Evolutionary conservation across 2,888 invertebrate species (phyloP).

Genomic region (Archaeoteleia sp.): DNA sequence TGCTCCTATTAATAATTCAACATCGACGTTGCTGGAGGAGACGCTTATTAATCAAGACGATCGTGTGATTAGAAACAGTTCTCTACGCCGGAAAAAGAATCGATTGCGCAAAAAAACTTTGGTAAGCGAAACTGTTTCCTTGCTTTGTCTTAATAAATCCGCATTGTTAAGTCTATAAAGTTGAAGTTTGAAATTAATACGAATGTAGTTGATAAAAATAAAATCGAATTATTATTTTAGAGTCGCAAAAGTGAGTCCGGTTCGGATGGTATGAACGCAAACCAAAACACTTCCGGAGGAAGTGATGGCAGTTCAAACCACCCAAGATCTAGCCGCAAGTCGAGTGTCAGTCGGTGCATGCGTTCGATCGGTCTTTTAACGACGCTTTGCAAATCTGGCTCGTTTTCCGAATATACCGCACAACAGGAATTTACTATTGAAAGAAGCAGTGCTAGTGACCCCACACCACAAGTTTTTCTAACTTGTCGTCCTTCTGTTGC

Average conservation of each 20-base stretch:
- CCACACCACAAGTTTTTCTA: constrained; percentile 77
- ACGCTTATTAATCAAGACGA: constrained; percentile 69
- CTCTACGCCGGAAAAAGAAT: constrained; percentile 74
- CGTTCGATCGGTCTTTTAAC: constrained; percentile 65
- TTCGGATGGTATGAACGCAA: constrained; percentile 75
- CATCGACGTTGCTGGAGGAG: constrained; percentile 77
- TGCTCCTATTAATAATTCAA: constrained; percentile 74
- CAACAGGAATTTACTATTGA: constrained; percentile 73
- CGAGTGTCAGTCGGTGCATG: constrained; percentile 52
- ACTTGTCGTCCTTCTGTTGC: constrained; percentile 71
- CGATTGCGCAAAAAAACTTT: constrained; percentile 74
- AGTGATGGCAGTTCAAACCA: constrained; percentile 74
- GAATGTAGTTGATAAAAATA: constrained; percentile 1
- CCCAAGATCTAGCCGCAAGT: constrained; percentile 61
- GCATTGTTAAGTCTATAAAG: too few relatives aligned
- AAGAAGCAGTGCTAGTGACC: constrained; percentile 80
- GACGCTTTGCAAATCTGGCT: constrained; percentile 81
- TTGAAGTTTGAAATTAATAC: neutral
- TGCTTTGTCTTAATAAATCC: too few relatives aligned
- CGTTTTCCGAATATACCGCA: constrained; percentile 82
- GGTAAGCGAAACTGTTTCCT: too few relatives aligned
- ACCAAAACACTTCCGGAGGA: constrained; percentile 65
- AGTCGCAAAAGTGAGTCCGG: constrained; percentile 78
- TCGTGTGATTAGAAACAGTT: constrained; percentile 72
- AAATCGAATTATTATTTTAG: constrained; percentile 57